Percentiles rank a stretch among this genome's conserved stretches.
Conservation (phyloP, 2,797 vertebrate species). For the Pelodytes ibericus region DNA sequence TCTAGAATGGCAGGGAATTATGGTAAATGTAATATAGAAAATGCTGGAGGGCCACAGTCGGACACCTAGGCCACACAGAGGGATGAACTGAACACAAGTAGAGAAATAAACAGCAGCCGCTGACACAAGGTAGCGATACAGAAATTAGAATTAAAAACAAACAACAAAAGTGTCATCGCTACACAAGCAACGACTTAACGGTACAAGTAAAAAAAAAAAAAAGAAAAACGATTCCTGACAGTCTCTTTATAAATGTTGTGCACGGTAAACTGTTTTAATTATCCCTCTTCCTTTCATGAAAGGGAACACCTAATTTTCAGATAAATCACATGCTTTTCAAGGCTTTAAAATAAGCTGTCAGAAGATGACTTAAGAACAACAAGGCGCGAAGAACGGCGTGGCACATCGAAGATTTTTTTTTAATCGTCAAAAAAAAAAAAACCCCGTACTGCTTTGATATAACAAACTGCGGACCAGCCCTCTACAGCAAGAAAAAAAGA, state of each 20-base stretch:
- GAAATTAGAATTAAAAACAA: no score
- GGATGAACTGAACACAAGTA: no score
- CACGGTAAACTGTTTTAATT: background rate
- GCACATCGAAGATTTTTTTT: background rate
- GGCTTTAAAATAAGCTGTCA: constrained; percentile 26
- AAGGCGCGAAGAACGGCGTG: background rate
- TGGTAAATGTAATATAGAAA: no score
- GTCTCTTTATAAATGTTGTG: background rate
- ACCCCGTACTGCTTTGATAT: constrained; percentile 14
- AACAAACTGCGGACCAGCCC: constrained; percentile 2
- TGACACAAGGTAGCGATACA: no score
- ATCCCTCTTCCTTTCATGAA: background rate
- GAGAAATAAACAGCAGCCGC: no score
- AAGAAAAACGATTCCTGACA: background rate
- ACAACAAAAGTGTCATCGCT: no score
- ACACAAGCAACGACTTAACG: no score
- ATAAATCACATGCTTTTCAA: background rate
- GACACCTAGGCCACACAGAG: no score
- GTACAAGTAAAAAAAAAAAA: no score
- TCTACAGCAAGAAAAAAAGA: background rate
- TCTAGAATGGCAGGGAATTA: no score
- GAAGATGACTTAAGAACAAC: constrained; percentile 15
- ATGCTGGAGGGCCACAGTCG: no score
- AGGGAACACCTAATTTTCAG: background rate
- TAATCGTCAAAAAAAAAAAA: background rate